These are phyloP conservation scores for Drosophila ercepeae DNA, from an alignment of 1,140 invertebrate species.

Conservation along the genomic window DNA sequence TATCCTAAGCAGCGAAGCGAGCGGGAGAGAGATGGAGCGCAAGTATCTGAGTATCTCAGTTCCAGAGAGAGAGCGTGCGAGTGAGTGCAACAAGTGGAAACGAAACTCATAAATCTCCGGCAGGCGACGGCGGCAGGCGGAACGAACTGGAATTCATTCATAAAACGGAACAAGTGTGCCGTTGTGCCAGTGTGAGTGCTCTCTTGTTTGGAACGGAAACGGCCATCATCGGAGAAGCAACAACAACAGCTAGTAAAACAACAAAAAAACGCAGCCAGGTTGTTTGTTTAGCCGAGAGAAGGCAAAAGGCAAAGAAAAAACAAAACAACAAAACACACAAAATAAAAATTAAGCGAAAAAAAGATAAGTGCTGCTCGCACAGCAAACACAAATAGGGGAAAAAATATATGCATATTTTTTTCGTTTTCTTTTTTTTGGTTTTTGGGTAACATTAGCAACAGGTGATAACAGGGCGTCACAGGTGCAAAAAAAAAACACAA, in stretches of 20 bases:
- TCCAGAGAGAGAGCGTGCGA: conserved; percentile 31
- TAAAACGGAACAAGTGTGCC: conserved; percentile 54
- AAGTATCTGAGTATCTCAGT: conserved; percentile 7
- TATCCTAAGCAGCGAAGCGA: conserved; percentile 73
- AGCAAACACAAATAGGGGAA: conserved; percentile 48
- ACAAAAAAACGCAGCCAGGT: conserved; percentile 55
- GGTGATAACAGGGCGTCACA: conserved; percentile 70
- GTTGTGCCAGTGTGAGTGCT: conserved; percentile 9
- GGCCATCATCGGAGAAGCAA: conserved; percentile 77
- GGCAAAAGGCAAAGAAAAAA: conserved; percentile 51
- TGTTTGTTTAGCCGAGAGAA: conserved; percentile 71
- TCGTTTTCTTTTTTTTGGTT: conserved; percentile 3
- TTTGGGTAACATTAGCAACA: conserved; percentile 52
- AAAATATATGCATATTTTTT: neutral
- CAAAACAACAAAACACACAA: conserved; percentile 33
- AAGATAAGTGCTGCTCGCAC: conserved; percentile 10
- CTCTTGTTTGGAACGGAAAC: conserved; percentile 76
- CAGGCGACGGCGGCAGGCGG: conserved; percentile 48
- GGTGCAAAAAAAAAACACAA: conserved; percentile 39
- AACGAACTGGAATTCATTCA: conserved; percentile 74
- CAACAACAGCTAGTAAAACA: conserved; percentile 72
- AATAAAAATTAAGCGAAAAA: conserved; percentile 45
- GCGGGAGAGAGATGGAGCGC: conserved; percentile 20
- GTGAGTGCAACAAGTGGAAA: conserved; percentile 68
- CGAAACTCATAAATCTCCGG: conserved; percentile 57